These are phyloP conservation scores for Drosophila villosipedis DNA, from an alignment of 2,888 invertebrate genomes.

Conservation along the genomic window DNA sequence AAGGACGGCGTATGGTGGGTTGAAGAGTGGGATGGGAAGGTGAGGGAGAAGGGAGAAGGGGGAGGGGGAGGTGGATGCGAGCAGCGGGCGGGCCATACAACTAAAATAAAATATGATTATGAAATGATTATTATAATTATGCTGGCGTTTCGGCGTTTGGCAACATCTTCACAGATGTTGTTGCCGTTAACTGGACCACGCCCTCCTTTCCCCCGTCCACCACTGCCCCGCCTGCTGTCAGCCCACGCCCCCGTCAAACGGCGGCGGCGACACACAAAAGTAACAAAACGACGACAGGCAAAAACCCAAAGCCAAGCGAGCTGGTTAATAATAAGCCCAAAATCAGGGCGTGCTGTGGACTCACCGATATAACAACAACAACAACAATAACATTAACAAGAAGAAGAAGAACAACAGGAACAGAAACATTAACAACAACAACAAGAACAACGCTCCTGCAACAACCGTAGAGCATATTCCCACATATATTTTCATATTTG, in stretches of 20 bases:
- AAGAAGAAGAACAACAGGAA: conserved; percentile 2
- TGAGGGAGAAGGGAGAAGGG: neutral
- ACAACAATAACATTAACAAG: conserved; percentile 3
- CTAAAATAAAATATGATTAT: conserved; percentile 82
- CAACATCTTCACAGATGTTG: conserved; percentile 81
- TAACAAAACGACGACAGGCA: conserved; percentile 23
- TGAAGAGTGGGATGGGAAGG: neutral
- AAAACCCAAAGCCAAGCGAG: conserved; percentile 58
- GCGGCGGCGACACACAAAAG: conserved; percentile 22
- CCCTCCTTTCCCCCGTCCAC: conserved; percentile 26
- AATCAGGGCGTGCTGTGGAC: conserved; percentile 76
- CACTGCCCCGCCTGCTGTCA: neutral
- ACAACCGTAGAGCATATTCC: conserved; percentile 44
- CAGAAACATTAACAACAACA: neutral
- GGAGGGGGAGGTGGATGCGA: conserved; percentile 34
- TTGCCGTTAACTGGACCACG: conserved; percentile 77
- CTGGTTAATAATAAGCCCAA: conserved; percentile 80
- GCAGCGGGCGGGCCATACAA: conserved; percentile 64
- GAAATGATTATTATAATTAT: conserved; percentile 84
- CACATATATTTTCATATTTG: conserved; percentile 61
- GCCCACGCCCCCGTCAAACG: conserved; percentile 8
- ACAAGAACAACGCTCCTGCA: conserved; percentile 7
- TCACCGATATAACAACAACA: conserved; percentile 49
- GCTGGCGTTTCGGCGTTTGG: conserved; percentile 69
- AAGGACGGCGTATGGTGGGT: conserved; percentile 25